Percentiles rank a stretch among this genome's conserved stretches.
Conservation (phyloP, 2,113 vertebrate species). For the Acanthochromis polyacanthus region DNA sequence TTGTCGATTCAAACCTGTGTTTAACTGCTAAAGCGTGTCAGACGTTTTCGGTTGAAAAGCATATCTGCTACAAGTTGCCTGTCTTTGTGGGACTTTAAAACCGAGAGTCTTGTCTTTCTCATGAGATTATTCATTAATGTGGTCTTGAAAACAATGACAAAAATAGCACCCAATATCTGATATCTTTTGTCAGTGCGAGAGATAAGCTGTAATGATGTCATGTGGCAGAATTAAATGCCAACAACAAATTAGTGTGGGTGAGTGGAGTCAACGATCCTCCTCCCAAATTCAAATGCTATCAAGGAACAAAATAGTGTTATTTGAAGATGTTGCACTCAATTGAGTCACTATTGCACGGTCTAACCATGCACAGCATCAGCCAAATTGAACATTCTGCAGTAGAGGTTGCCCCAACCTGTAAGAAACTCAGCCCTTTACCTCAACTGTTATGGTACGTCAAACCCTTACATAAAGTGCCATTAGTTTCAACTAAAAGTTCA, state of each 20-base stretch:
- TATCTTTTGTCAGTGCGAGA: neutral
- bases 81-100: neutral
- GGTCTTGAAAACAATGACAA: neutral
- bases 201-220: neutral
- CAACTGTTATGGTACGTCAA: neutral
- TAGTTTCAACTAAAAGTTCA: neutral
- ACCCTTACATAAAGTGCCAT: neutral
- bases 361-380: too few relatives aligned
- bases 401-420: too few relatives aligned
- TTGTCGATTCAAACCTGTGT: too few relatives aligned
- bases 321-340: neutral
- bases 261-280: neutral
- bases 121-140: neutral
- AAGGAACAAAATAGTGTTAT: neutral
- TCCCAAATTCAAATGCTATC: neutral
- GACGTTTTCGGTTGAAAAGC: too few relatives aligned
- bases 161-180: conserved; percentile 1
- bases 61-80: too few relatives aligned
- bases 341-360: too few relatives aligned
- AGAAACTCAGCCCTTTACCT: neutral
- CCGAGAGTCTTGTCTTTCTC: neutral
- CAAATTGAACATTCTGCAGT: too few relatives aligned
- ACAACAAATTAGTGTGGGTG: neutral
- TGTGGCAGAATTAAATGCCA: neutral
- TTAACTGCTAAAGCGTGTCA: too few relatives aligned